phyloP scores from a whole-genome alignment of 2,888 invertebrate species.

The Papilio gigon region DNA sequence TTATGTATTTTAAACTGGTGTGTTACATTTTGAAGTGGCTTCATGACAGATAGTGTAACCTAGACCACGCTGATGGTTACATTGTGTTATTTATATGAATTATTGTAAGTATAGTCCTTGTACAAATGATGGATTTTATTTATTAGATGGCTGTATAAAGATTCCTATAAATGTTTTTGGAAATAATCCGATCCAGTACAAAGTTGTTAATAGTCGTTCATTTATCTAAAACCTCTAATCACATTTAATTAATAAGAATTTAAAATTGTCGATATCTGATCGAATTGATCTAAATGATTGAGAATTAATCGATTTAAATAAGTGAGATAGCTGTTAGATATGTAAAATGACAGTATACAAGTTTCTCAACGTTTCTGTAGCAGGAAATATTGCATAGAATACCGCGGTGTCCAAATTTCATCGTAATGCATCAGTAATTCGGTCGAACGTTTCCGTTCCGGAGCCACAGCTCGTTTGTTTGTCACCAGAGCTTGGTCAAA shows the following conservation, averaged over 20 bases:
- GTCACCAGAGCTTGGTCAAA: conserved; percentile 35
- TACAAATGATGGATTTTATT: no score
- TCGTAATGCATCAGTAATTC: conserved; percentile 39
- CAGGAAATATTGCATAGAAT: conserved; percentile 6
- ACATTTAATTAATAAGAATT: neutral
- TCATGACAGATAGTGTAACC: no score
- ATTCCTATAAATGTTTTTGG: no score
- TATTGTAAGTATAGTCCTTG: no score
- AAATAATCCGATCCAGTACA: neutral
- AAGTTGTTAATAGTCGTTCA: neutral
- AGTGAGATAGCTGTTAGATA: neutral
- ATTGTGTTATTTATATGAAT: no score
- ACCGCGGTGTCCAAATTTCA: conserved; percentile 24
- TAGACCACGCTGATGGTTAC: no score
- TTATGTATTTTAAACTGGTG: no score
- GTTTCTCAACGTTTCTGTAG: conserved; percentile 14
- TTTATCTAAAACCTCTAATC: neutral
- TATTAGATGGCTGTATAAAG: no score
- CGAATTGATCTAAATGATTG: neutral
- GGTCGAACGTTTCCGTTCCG: conserved; percentile 37
- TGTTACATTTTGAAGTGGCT: no score
- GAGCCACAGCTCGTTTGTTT: conserved; percentile 38
- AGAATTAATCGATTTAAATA: neutral
- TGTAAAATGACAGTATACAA: neutral
- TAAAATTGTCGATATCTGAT: neutral